Percentiles rank a stretch among this genome's conserved stretches.
phyloP scores from a whole-genome alignment of 2,113 vertebrate genomes.

The Periophthalmus modestus region DNA sequence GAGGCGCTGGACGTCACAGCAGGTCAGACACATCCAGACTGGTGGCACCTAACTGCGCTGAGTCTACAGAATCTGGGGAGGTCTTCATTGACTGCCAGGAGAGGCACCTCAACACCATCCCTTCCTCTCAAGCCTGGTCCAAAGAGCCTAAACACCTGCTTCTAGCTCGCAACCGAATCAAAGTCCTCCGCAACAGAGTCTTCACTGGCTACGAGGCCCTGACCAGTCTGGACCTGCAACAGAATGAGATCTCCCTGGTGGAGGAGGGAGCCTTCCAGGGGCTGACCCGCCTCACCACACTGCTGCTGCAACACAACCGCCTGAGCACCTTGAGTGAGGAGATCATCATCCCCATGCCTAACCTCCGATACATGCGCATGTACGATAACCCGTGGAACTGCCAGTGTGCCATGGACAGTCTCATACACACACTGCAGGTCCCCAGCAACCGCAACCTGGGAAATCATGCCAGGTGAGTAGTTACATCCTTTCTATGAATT shows the following conservation, averaged over 20 bases:
- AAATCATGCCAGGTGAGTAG: conserved; percentile 83
- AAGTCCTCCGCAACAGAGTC: conserved; percentile 54
- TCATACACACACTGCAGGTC: conserved; percentile 88
- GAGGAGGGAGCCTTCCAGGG: conserved; percentile 86
- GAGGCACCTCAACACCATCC: conserved; percentile 78
- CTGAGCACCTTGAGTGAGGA: conserved; percentile 86
- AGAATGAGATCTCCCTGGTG: conserved; percentile 89
- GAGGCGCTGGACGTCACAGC: conserved; percentile 41
- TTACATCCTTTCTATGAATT: neutral
- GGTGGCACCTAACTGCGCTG: conserved; percentile 77
- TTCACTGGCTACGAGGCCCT: conserved; percentile 69
- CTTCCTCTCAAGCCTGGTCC: conserved; percentile 78
- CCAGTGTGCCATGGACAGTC: conserved; percentile 85
- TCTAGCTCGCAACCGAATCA: conserved; percentile 87
- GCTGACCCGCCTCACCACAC: conserved; percentile 84
- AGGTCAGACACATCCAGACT: conserved; percentile 72
- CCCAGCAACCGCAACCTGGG: conserved; percentile 90
- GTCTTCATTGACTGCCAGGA: conserved; percentile 91
- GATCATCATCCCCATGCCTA: conserved; percentile 83
- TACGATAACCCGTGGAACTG: conserved; percentile 95
- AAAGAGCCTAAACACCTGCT: conserved; percentile 87
- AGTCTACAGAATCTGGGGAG: conserved; percentile 82
- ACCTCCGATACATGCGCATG: conserved; percentile 86
- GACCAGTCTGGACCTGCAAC: conserved; percentile 91
- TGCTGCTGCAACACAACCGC: conserved; percentile 92